Base-by-base conservation (phyloP, 2,888 invertebrate genomes). In the Perithous albicinctus region DNA sequence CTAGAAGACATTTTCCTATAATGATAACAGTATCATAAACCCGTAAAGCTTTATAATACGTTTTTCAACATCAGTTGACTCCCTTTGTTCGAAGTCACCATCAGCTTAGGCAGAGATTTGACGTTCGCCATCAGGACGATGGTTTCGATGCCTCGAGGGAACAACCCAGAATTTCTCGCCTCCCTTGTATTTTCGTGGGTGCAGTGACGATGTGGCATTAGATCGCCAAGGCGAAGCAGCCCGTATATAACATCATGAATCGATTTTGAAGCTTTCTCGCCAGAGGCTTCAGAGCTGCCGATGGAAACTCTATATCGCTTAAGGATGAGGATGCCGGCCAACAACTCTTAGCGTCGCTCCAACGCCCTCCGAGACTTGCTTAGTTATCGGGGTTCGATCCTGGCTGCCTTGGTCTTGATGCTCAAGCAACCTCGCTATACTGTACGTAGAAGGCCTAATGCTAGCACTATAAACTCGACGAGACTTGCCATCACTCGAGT, bases 321-420 rank as follows among this genome's bases (percentile, higher is more conserved):
- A 46, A n/a, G n/a, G n/a, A n/a, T 46, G 23, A n/a, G 15, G 56
- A 48, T 43, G 48, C 38, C 38, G 38, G 41, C 38, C 73, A 67
- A 18, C 61, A 67, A 69, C 51, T 67, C 54, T 74, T 63, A 67
- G 69, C 74, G 41, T 54, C 67, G 73, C 29, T 67, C 61, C 54
- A 23, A 74, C 74, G 74, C 74, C 79, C 54, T 61, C 54, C 74
- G n/a, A 67, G 32, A 74, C 69, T 61, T 43, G 66, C 48, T 73
- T 73, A 73, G 78, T 78, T 78, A 56, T 46, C 73, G 78, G 59
- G 10, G 15, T 51, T 78, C 66, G 59, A 73, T 73, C 59, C 64
- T 56, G n/a, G 26, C 51, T 51, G 51, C 23, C n/a, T 66, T n/a
- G 32, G 15, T 35, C 12, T 10, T 43, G 46, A 48, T 59, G 59